These are phyloP conservation scores for Hymenochirus boettgeri DNA, from an alignment of 2,113 vertebrate species.

Conservation along the genomic window DNA sequence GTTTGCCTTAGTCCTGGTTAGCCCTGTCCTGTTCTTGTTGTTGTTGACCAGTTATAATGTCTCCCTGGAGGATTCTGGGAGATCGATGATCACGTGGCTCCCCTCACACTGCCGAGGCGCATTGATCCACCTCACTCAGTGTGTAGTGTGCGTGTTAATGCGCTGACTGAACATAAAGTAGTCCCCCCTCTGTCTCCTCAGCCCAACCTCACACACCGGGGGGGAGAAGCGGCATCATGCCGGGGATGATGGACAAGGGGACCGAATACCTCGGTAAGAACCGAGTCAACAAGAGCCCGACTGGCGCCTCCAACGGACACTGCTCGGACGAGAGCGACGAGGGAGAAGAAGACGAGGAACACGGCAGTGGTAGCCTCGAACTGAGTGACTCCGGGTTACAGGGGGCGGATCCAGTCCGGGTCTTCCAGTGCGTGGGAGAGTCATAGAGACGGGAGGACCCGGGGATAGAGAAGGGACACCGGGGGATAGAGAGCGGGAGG, in stretches of 20 bases:
- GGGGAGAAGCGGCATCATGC: conserved; percentile 62
- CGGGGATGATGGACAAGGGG: conserved; percentile 90
- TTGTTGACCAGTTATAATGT: too few species aligned
- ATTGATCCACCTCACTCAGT: too few species aligned
- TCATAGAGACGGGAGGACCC: too few species aligned
- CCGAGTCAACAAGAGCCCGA: conserved; percentile 83
- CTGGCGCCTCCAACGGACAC: conserved; percentile 82
- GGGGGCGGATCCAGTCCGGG: too few species aligned
- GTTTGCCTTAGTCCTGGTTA: too few species aligned
- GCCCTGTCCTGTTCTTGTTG: too few species aligned
- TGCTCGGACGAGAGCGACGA: conserved; percentile 86
- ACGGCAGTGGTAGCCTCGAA: conserved; percentile 77
- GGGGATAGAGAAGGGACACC: too few species aligned
- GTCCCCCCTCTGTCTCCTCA: conserved; percentile 14
- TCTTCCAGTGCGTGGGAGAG: too few species aligned
- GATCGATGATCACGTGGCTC: too few species aligned
- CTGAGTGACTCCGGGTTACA: conserved; percentile 35
- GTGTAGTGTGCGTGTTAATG: conserved; percentile 46
- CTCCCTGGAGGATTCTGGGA: too few species aligned
- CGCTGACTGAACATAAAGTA: conserved; percentile 42
- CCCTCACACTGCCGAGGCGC: too few species aligned
- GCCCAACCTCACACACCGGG: conserved; percentile 30
- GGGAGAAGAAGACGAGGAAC: conserved; percentile 94
- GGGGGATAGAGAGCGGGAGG: too few species aligned
- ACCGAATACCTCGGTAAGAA: conserved; percentile 80